Evolutionary conservation across 2,113 vertebrate species (phyloP).

Genomic region (Leptosomus discolor): DNA sequence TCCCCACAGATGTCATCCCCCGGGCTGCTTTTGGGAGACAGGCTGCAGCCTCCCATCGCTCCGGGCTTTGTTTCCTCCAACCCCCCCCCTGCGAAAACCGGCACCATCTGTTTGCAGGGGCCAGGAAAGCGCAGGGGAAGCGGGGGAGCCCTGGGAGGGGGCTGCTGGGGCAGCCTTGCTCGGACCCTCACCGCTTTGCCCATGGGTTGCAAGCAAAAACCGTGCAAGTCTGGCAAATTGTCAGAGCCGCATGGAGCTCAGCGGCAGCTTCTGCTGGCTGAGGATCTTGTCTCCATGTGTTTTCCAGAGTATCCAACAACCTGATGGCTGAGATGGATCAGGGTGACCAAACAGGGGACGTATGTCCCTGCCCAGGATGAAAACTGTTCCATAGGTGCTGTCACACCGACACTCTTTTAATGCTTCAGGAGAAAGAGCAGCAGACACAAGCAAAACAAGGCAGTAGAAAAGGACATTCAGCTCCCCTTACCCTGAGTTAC

Average conservation of each 20-base stretch:
- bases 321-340: background rate
- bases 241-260: fast-evolving
- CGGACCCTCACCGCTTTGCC: background rate
- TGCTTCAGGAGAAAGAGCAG: background rate
- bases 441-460: background rate
- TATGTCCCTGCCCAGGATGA: background rate
- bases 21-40: background rate
- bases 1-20: conserved; percentile 26
- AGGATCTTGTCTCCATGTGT: fast-evolving
- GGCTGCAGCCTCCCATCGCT: background rate
- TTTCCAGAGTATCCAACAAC: background rate
- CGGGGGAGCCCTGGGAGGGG: background rate
- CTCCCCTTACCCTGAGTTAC: background rate
- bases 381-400: background rate
- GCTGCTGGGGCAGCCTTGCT: background rate
- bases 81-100: background rate
- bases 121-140: background rate
- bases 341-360: fast-evolving
- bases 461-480: background rate
- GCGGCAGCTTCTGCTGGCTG: fast-evolving
- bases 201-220: fast-evolving
- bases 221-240: fast-evolving
- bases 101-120: background rate
- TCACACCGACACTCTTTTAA: fast-evolving
- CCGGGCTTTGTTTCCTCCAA: background rate